phyloP scores from a whole-genome alignment of 2,888 invertebrate species.

The Clistopyga incitator region DNA sequence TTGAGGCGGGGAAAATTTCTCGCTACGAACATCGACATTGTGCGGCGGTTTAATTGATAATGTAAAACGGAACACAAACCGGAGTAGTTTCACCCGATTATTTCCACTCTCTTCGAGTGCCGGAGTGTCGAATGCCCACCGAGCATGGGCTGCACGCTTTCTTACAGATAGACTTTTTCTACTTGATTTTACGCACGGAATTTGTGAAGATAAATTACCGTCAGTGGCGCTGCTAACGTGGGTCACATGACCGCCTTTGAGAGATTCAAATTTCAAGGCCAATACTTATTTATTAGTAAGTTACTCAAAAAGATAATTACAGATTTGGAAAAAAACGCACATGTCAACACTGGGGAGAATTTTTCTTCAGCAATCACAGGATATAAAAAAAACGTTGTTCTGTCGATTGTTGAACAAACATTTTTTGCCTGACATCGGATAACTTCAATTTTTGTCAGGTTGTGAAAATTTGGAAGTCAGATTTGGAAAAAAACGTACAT shows the following conservation, averaged over 20 bases:
- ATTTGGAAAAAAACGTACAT: no score
- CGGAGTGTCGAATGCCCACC: conserved; percentile 10
- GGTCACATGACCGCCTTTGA: not conserved
- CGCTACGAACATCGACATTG: conserved; percentile 74
- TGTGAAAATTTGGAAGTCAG: no score
- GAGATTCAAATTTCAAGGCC: no score
- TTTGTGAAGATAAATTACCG: not conserved
- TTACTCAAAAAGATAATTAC: no score
- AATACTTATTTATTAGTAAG: no score
- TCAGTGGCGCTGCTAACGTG: not conserved
- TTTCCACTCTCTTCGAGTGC: conserved; percentile 8
- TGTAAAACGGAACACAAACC: not conserved
- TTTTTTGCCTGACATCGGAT: no score
- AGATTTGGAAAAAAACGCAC: no score
- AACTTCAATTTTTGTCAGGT: no score
- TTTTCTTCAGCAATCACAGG: no score
- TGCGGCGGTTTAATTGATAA: conserved; percentile 41
- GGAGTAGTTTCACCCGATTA: conserved; percentile 13
- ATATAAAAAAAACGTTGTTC: no score
- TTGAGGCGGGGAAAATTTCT: conserved; percentile 74
- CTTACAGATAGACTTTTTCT: not conserved
- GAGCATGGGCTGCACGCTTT: conserved; percentile 13
- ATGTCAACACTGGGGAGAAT: no score
- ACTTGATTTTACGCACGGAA: not conserved
- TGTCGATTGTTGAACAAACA: no score